Conservation (phyloP, 2,888 invertebrate species). For the Andrena haemorrhoa region DNA sequence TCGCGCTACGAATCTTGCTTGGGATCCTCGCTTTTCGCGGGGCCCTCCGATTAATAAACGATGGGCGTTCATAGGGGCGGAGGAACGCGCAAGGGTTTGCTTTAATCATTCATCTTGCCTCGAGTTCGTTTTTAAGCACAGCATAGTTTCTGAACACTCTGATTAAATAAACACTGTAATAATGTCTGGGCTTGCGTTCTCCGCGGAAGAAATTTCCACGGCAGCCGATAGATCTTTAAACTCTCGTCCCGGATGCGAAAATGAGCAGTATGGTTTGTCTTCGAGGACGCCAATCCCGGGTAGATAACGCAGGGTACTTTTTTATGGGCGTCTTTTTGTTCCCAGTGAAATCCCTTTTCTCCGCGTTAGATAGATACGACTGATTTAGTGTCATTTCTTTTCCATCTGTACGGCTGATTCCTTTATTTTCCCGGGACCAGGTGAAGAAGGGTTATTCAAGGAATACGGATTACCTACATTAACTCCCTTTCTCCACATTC, state of each 20-base stretch:
- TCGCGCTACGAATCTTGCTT: constrained; percentile 8
- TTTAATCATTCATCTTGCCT: constrained; percentile 1
- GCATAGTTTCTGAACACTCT: background rate
- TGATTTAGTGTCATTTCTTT: constrained; percentile 53
- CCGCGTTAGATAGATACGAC: constrained; percentile 30
- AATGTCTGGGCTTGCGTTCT: background rate
- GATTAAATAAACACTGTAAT: background rate
- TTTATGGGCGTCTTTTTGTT: constrained; percentile 15
- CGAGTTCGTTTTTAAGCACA: background rate
- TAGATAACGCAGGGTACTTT: background rate
- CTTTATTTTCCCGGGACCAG: constrained; percentile 38
- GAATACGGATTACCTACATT: constrained; percentile 49
- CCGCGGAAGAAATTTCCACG: background rate
- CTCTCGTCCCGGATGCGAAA: background rate
- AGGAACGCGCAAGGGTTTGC: background rate
- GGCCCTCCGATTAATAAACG: constrained; percentile 37
- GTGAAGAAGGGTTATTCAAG: constrained; percentile 41
- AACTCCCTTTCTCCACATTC: constrained; percentile 32
- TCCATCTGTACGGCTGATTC: constrained; percentile 42
- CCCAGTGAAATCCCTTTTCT: constrained; percentile 22
- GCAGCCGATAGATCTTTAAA: background rate
- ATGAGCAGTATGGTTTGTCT: background rate
- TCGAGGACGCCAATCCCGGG: background rate
- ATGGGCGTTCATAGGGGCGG: background rate
- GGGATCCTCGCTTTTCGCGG: background rate